A percentile compares a stretch with the other conserved stretches of the same genome.
Conservation (phyloP, 2,797 vertebrate genomes). For the Gila robusta region DNA sequence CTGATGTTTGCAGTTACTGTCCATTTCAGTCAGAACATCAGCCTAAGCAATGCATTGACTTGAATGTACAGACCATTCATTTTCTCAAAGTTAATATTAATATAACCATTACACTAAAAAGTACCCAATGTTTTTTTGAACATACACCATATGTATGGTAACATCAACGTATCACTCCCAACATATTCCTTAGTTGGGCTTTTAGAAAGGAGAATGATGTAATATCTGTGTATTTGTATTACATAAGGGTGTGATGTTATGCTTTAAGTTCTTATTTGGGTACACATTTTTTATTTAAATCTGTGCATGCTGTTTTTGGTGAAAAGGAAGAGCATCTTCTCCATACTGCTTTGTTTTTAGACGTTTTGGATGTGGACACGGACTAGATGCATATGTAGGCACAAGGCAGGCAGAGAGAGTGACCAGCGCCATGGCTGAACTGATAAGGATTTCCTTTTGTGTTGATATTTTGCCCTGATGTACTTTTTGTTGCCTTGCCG, state of each 20-base stretch:
- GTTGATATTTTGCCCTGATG: conserved; percentile 1
- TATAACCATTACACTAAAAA: no score
- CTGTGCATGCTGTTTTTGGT: not conserved
- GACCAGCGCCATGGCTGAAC: not conserved
- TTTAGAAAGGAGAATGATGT: not conserved
- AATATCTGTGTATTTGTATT: not conserved
- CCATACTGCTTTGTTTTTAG: not conserved
- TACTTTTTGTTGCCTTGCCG: not conserved
- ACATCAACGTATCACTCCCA: not conserved
- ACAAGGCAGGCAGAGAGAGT: not conserved
- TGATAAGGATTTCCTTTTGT: not conserved
- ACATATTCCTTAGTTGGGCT: not conserved
- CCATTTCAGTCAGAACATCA: not conserved
- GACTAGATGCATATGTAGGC: not conserved
- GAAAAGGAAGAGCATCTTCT: not conserved
- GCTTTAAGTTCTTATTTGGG: not conserved
- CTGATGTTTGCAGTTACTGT: not conserved
- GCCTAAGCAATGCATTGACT: not conserved
- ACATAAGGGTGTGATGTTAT: not conserved
- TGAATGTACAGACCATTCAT: not conserved
- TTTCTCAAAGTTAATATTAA: not conserved
- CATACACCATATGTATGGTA: not conserved
- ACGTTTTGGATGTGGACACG: not conserved
- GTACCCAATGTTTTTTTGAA: not conserved
- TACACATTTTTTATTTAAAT: not conserved